Conservation (phyloP, 2,888 invertebrate genomes). For the Pocota personata region DNA sequence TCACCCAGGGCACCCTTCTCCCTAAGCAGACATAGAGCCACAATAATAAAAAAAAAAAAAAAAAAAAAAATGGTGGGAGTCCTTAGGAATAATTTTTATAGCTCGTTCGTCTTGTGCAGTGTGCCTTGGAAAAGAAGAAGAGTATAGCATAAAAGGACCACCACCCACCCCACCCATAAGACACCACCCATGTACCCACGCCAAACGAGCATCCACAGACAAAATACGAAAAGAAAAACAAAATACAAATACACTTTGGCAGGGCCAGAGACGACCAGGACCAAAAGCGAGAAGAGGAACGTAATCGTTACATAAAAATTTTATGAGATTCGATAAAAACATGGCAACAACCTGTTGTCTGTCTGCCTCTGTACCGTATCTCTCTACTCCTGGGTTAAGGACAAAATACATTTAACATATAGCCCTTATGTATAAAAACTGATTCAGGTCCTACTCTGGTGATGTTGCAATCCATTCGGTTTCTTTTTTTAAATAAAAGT, state of each 20-base stretch:
- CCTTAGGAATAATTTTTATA: constrained; percentile 70
- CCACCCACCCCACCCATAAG: constrained; percentile 15
- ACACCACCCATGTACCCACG: constrained; percentile 40
- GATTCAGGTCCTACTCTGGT: constrained; percentile 58
- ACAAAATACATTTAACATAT: constrained; percentile 67
- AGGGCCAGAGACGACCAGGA: constrained; percentile 34
- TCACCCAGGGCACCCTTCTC: constrained; percentile 14
- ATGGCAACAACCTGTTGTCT: constrained; percentile 76
- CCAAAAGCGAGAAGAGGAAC: constrained; percentile 60
- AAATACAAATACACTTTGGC: constrained; percentile 61
- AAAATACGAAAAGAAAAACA: constrained; percentile 47
- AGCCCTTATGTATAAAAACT: constrained; percentile 54
- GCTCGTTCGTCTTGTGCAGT: constrained; percentile 68
- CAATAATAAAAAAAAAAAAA: constrained; percentile 34
- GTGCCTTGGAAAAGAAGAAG: constrained; percentile 41
- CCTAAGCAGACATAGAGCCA: constrained; percentile 19
- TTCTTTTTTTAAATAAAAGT: constrained; percentile 53
- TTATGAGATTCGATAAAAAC: constrained; percentile 76
- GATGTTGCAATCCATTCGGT: constrained; percentile 66
- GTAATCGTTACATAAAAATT: constrained; percentile 76
- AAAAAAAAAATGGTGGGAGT: constrained; percentile 50
- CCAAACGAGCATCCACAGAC: constrained; percentile 58
- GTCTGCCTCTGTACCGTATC: constrained; percentile 54
- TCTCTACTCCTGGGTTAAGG: constrained; percentile 57
- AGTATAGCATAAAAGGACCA: constrained; percentile 42